phyloP scores from a whole-genome alignment of 2,888 invertebrate genomes.

The Cristatella mucedo region DNA sequence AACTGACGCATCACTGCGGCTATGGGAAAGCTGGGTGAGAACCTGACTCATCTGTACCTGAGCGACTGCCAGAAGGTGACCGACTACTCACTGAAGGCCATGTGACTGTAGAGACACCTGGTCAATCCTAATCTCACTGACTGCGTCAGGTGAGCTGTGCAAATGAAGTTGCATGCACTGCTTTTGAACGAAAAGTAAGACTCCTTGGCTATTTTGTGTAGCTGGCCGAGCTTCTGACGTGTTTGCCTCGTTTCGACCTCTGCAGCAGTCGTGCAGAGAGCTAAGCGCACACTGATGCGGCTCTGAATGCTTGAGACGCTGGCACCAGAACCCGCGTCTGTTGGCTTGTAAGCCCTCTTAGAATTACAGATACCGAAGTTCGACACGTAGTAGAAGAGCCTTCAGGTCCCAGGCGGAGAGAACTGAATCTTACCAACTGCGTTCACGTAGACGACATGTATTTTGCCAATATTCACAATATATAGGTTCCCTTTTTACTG shows the following conservation, averaged over 20 bases:
- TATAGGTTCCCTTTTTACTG: constrained; percentile 19
- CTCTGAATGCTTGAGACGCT: no score
- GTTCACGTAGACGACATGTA: constrained; percentile 33
- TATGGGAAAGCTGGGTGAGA: constrained; percentile 27
- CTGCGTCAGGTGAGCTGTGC: constrained; percentile 27
- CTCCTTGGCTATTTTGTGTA: no score
- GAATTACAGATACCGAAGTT: constrained; percentile 35
- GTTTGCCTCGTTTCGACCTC: no score
- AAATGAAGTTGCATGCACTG: background rate
- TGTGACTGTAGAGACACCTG: constrained; percentile 24
- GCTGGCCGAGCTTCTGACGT: no score
- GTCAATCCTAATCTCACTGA: constrained; percentile 36
- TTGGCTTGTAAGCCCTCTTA: no score
- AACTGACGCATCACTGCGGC: constrained; percentile 27
- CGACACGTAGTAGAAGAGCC: constrained; percentile 28
- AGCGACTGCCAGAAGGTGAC: constrained; percentile 34
- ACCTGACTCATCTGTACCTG: constrained; percentile 31
- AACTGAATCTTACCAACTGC: constrained; percentile 38
- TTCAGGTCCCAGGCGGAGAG: constrained; percentile 26
- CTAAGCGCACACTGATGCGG: no score
- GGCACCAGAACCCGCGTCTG: no score
- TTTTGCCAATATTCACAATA: constrained; percentile 33
- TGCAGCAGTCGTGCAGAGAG: no score
- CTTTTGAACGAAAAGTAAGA: no score
- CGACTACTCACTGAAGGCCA: constrained; percentile 28